Evolutionary conservation across 30 jellyfish, hydroid and myxozoan species (phyloP).

Genomic region (Mastigias papua): DNA sequence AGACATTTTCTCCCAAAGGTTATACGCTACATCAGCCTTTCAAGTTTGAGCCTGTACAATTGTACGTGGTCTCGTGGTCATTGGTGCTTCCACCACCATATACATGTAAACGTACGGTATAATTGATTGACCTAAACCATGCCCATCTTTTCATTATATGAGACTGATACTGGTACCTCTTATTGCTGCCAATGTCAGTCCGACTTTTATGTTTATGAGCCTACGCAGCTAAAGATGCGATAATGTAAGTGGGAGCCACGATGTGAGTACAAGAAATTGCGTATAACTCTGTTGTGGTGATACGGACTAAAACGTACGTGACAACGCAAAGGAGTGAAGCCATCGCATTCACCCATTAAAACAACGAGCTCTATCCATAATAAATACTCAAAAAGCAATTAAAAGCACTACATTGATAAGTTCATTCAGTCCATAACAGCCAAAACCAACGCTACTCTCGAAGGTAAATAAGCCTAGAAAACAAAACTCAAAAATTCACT

Average conservation of each 20-base stretch:
- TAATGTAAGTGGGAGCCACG: not conserved
- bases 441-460: constrained; percentile 87
- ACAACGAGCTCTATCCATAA: not conserved
- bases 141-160: too few species aligned
- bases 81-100: too few species aligned
- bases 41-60: too few species aligned
- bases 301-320: not conserved
- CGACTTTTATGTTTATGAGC: too few species aligned
- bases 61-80: too few species aligned
- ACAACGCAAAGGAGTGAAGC: not conserved
- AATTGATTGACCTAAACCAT: too few species aligned
- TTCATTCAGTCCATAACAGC: constrained; percentile 24
- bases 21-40: too few species aligned
- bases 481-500: not conserved
- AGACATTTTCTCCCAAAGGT: too few species aligned
- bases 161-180: too few species aligned
- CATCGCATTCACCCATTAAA: not conserved
- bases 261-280: not conserved
- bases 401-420: not conserved
- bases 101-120: too few species aligned
- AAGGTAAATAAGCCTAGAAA: constrained; percentile 84
- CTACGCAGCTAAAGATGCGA: not conserved
- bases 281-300: not conserved
- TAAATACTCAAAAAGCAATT: not conserved
- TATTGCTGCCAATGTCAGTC: too few species aligned